A percentile compares a stretch with the other conserved stretches of the same genome.
These are phyloP conservation scores for Gambusia yucatana DNA, from an alignment of 2,797 vertebrate genomes.

Conservation along the genomic window DNA sequence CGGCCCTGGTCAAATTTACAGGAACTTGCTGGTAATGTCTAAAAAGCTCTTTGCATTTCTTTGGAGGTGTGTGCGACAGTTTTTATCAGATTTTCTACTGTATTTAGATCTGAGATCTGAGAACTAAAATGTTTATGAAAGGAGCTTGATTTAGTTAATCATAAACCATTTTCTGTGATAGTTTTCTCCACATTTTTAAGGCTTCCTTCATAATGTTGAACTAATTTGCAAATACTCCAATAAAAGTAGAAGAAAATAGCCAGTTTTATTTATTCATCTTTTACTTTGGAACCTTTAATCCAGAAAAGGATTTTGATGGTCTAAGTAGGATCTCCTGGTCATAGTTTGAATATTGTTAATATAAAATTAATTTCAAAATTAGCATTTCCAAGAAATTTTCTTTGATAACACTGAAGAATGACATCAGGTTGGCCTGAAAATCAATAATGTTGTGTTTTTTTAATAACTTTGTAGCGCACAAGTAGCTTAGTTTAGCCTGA, in stretches of 20 bases:
- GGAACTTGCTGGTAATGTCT: not conserved
- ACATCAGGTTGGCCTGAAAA: not conserved
- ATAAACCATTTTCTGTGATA: not conserved
- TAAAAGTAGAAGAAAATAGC: not conserved
- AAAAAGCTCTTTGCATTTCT: not conserved
- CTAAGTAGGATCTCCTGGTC: not conserved
- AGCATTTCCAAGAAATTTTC: not conserved
- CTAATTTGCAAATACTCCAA: not conserved
- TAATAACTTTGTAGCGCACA: not conserved
- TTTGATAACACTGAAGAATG: not conserved
- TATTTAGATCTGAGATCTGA: not conserved
- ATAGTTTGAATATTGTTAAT: not conserved
- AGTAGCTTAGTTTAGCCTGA: not conserved
- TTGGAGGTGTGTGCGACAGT: not conserved
- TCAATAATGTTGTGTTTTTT: not conserved
- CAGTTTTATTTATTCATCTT: not conserved
- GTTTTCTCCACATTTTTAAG: not conserved
- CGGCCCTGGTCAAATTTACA: not conserved
- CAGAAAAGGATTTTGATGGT: not conserved
- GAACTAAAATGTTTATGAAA: not conserved
- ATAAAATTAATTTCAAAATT: not conserved
- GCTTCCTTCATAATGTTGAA: not conserved
- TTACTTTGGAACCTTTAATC: not conserved
- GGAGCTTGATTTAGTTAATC: not conserved
- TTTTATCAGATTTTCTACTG: not conserved